Percentiles rank a stretch among this genome's conserved stretches.
phyloP scores from a whole-genome alignment of 2,888 invertebrate genomes.

The Fissipunctia ypsillon region DNA sequence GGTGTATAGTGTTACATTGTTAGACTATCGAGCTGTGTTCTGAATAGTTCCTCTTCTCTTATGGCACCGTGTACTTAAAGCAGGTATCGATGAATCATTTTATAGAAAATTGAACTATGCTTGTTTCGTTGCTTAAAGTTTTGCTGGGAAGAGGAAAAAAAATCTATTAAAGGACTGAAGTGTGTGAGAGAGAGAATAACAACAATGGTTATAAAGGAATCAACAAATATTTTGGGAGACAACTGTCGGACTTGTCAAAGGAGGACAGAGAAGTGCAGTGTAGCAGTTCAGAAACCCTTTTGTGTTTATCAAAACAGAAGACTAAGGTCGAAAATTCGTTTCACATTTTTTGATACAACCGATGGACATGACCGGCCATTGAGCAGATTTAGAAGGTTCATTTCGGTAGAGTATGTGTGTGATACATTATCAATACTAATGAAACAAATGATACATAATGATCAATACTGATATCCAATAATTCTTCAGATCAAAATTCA shows the following conservation, averaged over 20 bases:
- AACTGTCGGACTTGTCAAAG: not conserved
- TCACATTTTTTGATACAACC: not conserved
- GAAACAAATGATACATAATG: too few species aligned
- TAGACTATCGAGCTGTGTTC: slow-evolving; percentile 41
- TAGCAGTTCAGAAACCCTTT: too few species aligned
- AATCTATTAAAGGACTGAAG: not conserved
- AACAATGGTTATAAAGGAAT: too few species aligned
- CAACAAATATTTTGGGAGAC: too few species aligned
- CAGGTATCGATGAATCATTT: not conserved
- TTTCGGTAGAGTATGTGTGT: not conserved
- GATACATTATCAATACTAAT: too few species aligned
- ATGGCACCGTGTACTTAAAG: not conserved
- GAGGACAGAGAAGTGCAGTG: too few species aligned
- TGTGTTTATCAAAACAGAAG: too few species aligned
- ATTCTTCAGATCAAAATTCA: not conserved
- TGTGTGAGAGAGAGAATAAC: not conserved
- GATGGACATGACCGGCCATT: not conserved
- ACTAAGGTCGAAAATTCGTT: not conserved
- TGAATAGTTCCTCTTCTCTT: slow-evolving; percentile 40
- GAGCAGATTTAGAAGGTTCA: not conserved
- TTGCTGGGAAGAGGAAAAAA: not conserved
- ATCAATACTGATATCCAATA: too few species aligned
- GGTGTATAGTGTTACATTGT: slow-evolving; percentile 58
- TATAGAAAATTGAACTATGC: not conserved
- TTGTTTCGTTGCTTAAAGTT: not conserved